Evolutionary conservation across 2,888 invertebrate genomes (phyloP).

Genomic region (Mythimna pallens): DNA sequence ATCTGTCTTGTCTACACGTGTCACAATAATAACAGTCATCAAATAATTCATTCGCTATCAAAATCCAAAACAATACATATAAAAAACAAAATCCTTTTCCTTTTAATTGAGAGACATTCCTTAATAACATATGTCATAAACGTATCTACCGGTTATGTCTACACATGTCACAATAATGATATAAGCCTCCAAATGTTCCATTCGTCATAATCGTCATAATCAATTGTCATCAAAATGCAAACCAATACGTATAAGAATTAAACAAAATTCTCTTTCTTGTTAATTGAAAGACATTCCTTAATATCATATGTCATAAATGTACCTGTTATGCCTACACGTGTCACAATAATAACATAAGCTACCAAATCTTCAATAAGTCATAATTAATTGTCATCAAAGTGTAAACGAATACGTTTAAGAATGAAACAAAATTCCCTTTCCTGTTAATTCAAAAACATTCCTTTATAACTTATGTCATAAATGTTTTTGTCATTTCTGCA

Average conservation of each 20-base stretch:
- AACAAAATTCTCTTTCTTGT: neutral
- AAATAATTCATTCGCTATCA: conserved; percentile 11
- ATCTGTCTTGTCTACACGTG: too few species aligned
- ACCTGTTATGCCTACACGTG: neutral
- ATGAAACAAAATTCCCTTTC: too few species aligned
- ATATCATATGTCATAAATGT: conserved; percentile 10
- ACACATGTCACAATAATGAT: neutral
- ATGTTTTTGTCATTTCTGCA: too few species aligned
- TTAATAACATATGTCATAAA: conserved; percentile 3
- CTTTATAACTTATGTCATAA: too few species aligned
- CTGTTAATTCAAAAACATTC: too few species aligned
- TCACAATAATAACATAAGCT: neutral
- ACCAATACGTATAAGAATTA: neutral
- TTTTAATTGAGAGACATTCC: neutral
- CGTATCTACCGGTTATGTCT: neutral
- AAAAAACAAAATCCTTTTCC: neutral
- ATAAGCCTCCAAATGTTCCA: neutral
- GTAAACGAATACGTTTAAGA: too few species aligned
- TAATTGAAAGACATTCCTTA: neutral
- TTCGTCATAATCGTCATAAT: conserved; percentile 6
- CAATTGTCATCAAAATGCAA: conserved; percentile 14
- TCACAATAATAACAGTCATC: conserved; percentile 19
- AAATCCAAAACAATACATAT: neutral
- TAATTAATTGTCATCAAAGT: conserved; percentile 23
- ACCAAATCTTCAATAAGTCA: conserved; percentile 1